Conservation (phyloP, 2,797 vertebrate genomes). For the Rhinatrema bivittatum region DNA sequence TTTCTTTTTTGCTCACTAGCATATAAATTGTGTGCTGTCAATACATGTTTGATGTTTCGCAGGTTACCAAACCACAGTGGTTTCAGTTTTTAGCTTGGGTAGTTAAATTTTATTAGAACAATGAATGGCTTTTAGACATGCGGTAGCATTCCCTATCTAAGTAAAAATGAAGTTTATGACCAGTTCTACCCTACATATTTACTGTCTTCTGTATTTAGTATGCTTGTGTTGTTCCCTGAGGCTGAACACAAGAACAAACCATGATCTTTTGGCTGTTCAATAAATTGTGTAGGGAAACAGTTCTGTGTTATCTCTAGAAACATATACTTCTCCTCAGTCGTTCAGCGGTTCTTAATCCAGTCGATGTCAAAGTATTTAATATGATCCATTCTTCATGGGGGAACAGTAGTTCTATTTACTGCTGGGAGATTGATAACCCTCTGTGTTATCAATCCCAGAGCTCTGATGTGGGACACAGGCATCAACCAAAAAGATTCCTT, state of each 20-base stretch:
- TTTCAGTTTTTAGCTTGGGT: too few relatives aligned
- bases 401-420: constrained; percentile 58
- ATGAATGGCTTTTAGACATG: too few relatives aligned
- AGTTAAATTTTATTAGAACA: too few relatives aligned
- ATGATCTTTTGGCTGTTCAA: constrained; percentile 26
- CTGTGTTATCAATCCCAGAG: constrained; percentile 59
- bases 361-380: constrained; percentile 64
- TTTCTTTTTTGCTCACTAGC: too few relatives aligned
- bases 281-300: constrained; percentile 45
- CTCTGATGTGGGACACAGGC: constrained; percentile 58
- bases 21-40: too few relatives aligned
- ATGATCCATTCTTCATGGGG: constrained; percentile 59
- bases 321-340: constrained; percentile 51
- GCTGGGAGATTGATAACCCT: constrained; percentile 55
- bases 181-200: too few relatives aligned
- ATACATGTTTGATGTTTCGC: too few relatives aligned
- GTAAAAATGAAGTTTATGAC: too few relatives aligned
- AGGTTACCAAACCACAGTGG: too few relatives aligned
- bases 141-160: too few relatives aligned
- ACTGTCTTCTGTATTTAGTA: too few relatives aligned
- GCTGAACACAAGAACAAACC: neutral
- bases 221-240: neutral
- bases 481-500: constrained; percentile 63
- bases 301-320: constrained; percentile 52
- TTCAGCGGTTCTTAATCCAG: constrained; percentile 66